Percentiles rank a stretch among this genome's conserved stretches.
These are phyloP conservation scores for Strigamia maritima DNA, from an alignment of 2,888 invertebrate species.

Conservation along the genomic window DNA sequence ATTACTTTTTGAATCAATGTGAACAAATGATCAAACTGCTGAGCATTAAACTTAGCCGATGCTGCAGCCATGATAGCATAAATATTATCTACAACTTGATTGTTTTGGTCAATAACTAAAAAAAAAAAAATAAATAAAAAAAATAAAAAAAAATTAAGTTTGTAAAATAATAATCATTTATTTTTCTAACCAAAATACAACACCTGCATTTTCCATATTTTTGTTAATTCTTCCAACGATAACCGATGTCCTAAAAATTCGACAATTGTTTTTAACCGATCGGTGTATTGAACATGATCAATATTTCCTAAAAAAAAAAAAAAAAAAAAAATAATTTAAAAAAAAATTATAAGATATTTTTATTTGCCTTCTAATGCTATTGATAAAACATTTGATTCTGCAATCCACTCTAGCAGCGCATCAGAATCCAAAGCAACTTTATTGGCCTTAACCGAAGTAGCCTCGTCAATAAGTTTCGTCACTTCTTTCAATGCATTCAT, in stretches of 20 bases:
- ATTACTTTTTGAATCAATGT: constrained; percentile 53
- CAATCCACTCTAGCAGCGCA: constrained; percentile 55
- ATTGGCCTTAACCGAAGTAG: constrained; percentile 47
- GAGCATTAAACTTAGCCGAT: constrained; percentile 54
- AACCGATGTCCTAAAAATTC: constrained; percentile 56
- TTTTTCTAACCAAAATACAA: no score
- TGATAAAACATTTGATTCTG: constrained; percentile 53
- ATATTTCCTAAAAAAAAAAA: constrained; percentile 49
- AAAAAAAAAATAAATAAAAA: not conserved
- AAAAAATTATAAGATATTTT: not conserved
- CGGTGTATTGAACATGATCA: constrained; percentile 58
- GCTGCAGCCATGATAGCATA: constrained; percentile 56
- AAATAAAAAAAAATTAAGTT: no score
- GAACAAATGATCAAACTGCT: constrained; percentile 54
- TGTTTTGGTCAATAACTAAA: constrained; percentile 54
- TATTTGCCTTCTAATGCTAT: constrained; percentile 53
- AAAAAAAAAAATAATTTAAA: not conserved
- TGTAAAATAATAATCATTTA: no score
- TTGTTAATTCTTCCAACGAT: constrained; percentile 54
- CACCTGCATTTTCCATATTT: constrained; percentile 57
- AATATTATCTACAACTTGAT: constrained; percentile 57
- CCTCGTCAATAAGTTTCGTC: constrained; percentile 52
- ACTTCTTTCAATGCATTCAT: constrained; percentile 58
- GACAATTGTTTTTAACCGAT: constrained; percentile 56
- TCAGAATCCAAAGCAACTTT: constrained; percentile 50